Conservation (phyloP, 2,888 invertebrate species). For the Campoplex nolae region DNA sequence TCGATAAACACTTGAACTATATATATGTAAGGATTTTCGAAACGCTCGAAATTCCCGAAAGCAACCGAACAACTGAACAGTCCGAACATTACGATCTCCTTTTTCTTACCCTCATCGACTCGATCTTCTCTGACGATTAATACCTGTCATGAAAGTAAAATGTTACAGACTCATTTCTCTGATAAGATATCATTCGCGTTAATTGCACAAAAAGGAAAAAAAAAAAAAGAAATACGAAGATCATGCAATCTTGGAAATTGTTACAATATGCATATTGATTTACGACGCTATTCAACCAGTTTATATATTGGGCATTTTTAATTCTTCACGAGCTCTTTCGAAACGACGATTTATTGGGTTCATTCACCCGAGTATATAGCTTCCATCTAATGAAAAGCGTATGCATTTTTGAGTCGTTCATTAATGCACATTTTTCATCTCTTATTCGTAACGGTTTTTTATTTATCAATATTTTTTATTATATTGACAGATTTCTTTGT, state of each 20-base stretch:
- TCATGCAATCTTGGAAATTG: background rate
- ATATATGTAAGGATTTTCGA: background rate
- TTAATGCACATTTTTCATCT: background rate
- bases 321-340: background rate
- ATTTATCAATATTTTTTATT: background rate
- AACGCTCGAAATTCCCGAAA: constrained; percentile 13
- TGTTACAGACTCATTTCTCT: background rate
- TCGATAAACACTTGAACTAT: background rate
- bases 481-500: background rate
- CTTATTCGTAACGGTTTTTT: background rate
- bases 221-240: background rate
- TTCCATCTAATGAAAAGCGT: background rate
- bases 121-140: background rate
- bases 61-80: constrained; percentile 14
- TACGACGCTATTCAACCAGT: background rate
- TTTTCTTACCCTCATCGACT: background rate
- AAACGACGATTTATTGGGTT: background rate
- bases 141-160: background rate
- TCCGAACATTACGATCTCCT: background rate
- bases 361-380: background rate
- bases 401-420: background rate
- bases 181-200: background rate
- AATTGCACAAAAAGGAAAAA: background rate
- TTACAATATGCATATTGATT: background rate
- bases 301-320: background rate